phyloP scores from a whole-genome alignment of 2,888 invertebrate genomes.

The Habroteleia sp. region DNA sequence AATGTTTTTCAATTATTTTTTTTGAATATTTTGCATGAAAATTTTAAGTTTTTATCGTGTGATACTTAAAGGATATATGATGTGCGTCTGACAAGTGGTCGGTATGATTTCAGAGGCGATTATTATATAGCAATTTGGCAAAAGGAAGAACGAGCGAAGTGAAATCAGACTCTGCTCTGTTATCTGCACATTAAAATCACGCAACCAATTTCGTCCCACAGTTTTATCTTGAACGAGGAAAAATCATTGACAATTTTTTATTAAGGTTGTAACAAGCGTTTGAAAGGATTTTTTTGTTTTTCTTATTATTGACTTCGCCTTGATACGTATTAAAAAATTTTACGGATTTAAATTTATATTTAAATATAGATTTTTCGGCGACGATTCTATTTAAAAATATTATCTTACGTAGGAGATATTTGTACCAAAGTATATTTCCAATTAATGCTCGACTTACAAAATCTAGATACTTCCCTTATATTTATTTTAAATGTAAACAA shows the following conservation, averaged over 20 bases:
- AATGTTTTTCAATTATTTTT: constrained; percentile 4
- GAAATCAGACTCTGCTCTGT: constrained; percentile 47
- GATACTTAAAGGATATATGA: constrained; percentile 32
- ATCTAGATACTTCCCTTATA: too few species aligned
- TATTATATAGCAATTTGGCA: constrained; percentile 54
- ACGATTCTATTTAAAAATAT: too few species aligned
- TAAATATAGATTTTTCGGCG: too few species aligned
- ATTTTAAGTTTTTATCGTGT: constrained; percentile 35
- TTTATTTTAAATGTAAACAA: too few species aligned
- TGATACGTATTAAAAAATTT: too few species aligned
- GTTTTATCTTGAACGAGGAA: constrained; percentile 23
- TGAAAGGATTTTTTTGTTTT: too few species aligned
- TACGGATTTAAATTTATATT: too few species aligned
- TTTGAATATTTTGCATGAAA: neutral
- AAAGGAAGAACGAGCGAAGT: constrained; percentile 42
- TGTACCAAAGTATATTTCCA: too few species aligned
- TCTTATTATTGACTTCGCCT: too few species aligned
- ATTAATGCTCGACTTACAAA: too few species aligned
- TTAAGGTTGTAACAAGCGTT: neutral
- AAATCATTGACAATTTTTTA: constrained; percentile 3
- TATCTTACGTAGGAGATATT: too few species aligned
- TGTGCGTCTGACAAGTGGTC: constrained; percentile 38
- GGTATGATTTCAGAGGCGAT: constrained; percentile 48
- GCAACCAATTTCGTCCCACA: constrained; percentile 37
- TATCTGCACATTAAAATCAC: constrained; percentile 41